Evolutionary conservation across 2,113 vertebrate genomes (phyloP).

Genomic region (Edolisoma coerulescens): DNA sequence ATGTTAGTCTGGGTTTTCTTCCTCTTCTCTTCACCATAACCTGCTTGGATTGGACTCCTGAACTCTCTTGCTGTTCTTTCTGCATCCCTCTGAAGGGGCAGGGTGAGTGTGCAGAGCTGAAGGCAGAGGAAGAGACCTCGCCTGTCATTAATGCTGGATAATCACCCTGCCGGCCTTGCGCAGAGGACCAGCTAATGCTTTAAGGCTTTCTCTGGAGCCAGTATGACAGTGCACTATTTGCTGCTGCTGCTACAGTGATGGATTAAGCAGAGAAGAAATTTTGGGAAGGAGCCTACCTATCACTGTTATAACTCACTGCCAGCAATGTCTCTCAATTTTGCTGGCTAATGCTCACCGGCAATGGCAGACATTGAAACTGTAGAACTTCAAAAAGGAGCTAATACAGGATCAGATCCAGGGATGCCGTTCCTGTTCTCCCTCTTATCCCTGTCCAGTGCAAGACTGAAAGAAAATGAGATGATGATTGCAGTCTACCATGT

Average conservation of each 20-base stretch:
- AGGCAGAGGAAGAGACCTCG: background rate
- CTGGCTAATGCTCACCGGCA: background rate
- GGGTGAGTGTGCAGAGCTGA: background rate
- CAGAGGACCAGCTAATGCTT: background rate
- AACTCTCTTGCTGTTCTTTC: background rate
- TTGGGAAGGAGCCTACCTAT: background rate
- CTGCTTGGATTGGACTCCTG: background rate
- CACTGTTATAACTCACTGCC: background rate
- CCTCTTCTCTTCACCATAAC: background rate
- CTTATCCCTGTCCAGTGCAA: background rate
- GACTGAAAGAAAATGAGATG: background rate
- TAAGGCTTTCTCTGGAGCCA: background rate
- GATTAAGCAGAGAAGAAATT: background rate
- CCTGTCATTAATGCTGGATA: background rate
- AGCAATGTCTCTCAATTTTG: background rate
- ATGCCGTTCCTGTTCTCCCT: background rate
- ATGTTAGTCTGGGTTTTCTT: background rate
- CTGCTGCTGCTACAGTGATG: background rate
- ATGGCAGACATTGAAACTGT: background rate
- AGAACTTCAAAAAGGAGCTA: background rate
- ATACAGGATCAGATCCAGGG: background rate
- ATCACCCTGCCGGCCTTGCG: background rate
- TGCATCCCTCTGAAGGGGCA: background rate
- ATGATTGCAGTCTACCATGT: background rate
- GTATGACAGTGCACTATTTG: conserved; percentile 35